Evolutionary conservation across 2,888 invertebrate genomes (phyloP), one percentile per base, ranked within the genome.

Genomic region (Helicoverpa assulta): DNA sequence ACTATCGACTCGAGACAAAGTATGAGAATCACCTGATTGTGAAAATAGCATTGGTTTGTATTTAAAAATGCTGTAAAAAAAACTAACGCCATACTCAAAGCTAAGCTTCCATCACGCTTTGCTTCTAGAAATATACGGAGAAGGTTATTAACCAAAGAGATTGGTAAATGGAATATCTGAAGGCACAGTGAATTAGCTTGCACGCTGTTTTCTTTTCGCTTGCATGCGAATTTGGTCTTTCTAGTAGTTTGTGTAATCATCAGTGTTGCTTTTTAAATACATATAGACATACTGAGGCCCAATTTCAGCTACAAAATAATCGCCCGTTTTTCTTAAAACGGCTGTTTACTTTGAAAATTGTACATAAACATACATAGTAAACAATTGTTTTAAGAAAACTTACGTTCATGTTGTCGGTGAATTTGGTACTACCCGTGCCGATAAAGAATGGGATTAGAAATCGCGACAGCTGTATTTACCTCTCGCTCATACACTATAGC

Each of bases 11-110:
- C 93, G 99, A 99, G 96, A 99, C 99, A 94, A 98, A 98, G 95
- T 99, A 99, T 96, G 99, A 99, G 96, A 99, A 99, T 94, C 98
- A 99, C 96, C 97, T 99, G 94, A 99, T 99, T 96, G 98, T 98
- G 95, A 99, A 99, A 97, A 98, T 99, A 95, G 98, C 99, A 90
- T 97, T 99, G 97, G 98, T 98, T 97, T 97, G 97, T 97, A 97
- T 97, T 77, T 70, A 85, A 81, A 83, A 82, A 83, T 82, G 85
- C 85, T 84, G 80, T 86, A 87, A 88, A 89, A 88, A 86, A 83
- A 83, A 76, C 85, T 90, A 91, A 90, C 86, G 84, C 87, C 85
- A 87, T 83, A 75, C 82, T 88, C 85, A 85, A 83, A 85, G 87
- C 88, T 87, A 86, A 88, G 88, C 88, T 89, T 88, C 70, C 75